phyloP scores from a whole-genome alignment of 2,888 invertebrate genomes.

The Desoria tigrina region DNA sequence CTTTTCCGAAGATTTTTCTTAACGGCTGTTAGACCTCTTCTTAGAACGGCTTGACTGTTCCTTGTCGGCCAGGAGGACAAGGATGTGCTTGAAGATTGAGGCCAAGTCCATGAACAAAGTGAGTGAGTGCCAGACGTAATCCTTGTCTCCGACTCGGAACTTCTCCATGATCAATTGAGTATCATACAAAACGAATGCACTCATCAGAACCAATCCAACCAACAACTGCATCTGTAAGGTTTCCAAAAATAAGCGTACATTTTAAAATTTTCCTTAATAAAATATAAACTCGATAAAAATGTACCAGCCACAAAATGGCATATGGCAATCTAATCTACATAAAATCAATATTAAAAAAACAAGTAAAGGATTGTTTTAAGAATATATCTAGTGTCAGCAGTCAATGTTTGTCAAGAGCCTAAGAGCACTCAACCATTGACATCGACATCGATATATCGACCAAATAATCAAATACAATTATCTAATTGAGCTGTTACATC shows the following conservation, averaged over 20 bases:
- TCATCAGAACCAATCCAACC: conserved; percentile 85
- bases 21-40: conserved; percentile 43
- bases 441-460: no score
- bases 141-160: conserved; percentile 78
- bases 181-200: conserved; percentile 92
- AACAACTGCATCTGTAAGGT: conserved; percentile 74
- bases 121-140: conserved; percentile 86
- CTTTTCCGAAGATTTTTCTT: conserved; percentile 1
- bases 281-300: no score
- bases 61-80: conserved; percentile 88
- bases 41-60: conserved; percentile 56
- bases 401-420: no score
- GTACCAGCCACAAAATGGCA: no score
- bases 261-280: no score
- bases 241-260: conserved; percentile 1
- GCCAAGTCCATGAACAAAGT: conserved; percentile 94
- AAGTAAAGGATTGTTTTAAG: no score
- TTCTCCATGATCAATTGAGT: conserved; percentile 97
- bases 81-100: conserved; percentile 86
- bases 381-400: no score
- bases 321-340: no score
- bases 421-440: no score
- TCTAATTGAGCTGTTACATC: no score
- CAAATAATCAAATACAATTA: background rate
- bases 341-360: no score